Evolutionary conservation across 2,888 invertebrate species (phyloP).

Genomic region (Lithodes maja): DNA sequence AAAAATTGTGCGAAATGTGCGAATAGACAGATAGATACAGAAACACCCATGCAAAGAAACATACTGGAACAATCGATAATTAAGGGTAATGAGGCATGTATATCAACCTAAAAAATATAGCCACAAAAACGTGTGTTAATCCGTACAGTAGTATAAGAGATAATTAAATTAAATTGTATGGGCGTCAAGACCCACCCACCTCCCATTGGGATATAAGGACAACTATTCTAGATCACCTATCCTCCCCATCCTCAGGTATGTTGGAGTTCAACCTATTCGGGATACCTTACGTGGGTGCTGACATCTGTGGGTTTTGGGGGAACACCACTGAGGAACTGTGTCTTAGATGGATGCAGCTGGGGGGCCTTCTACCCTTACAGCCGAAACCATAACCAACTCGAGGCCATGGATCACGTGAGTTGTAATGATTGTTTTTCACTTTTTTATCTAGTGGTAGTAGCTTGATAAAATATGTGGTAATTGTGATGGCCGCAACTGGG

Average conservation of each 20-base stretch:
- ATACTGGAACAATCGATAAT: too few relatives aligned
- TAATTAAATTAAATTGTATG: too few relatives aligned
- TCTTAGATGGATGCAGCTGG: slow-evolving; percentile 76
- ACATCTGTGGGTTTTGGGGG: slow-evolving; percentile 77
- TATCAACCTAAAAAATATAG: too few relatives aligned
- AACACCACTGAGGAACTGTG: slow-evolving; percentile 75
- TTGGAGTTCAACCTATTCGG: slow-evolving; percentile 86
- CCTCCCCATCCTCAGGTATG: slow-evolving; percentile 78
- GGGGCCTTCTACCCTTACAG: slow-evolving; percentile 76
- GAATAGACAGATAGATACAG: too few relatives aligned
- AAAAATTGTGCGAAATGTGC: too few relatives aligned
- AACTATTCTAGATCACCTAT: neutral
- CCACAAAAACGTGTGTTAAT: too few relatives aligned
- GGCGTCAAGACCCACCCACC: neutral
- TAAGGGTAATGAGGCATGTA: too few relatives aligned
- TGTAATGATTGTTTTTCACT: slow-evolving; percentile 73
- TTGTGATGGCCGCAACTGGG: too few relatives aligned
- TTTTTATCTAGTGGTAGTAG: too few relatives aligned
- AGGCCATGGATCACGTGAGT: slow-evolving; percentile 76
- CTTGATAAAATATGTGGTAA: too few relatives aligned
- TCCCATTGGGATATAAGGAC: neutral
- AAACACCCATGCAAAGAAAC: too few relatives aligned
- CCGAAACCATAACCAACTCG: slow-evolving; percentile 69
- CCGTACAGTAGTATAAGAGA: too few relatives aligned
- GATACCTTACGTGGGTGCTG: slow-evolving; percentile 86